A percentile compares a stretch with the other conserved stretches of the same genome.
Conservation (phyloP, 2,797 vertebrate species). For the Pangasius sanitwongsei region DNA sequence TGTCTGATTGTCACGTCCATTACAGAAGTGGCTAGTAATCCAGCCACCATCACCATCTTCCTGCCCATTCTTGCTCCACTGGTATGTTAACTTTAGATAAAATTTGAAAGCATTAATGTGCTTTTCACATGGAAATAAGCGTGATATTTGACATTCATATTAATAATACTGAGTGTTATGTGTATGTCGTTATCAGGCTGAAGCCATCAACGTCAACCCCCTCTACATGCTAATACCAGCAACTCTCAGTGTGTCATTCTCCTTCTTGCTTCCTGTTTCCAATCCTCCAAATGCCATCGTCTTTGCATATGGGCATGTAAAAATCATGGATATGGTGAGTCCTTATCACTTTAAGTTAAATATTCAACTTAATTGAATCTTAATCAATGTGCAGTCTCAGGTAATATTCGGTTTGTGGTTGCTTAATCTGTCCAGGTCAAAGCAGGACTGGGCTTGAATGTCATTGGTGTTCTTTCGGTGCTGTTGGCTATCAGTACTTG, state of each 20-base stretch:
- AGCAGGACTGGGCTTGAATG: conserved; percentile 87
- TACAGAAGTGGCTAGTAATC: conserved; percentile 92
- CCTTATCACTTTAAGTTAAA: conserved; percentile 19
- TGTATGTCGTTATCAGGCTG: conserved; percentile 73
- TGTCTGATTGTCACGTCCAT: conserved; percentile 87
- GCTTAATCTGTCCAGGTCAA: conserved; percentile 80
- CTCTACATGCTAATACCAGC: conserved; percentile 88
- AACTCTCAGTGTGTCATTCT: conserved; percentile 89
- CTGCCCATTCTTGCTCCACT: conserved; percentile 87
- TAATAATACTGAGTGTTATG: conserved; percentile 22
- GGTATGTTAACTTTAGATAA: conserved; percentile 75
- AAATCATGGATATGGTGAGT: conserved; percentile 87
- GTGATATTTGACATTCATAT: neutral
- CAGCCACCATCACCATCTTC: conserved; percentile 89
- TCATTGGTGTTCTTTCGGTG: conserved; percentile 83
- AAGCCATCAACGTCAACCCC: conserved; percentile 87
- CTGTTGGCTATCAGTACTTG: conserved; percentile 85
- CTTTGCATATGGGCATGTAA: conserved; percentile 88
- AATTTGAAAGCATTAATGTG: neutral
- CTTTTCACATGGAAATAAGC: neutral
- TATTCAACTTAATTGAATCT: neutral
- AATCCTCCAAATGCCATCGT: conserved; percentile 91
- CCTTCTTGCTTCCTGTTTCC: conserved; percentile 89
- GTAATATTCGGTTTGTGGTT: neutral
- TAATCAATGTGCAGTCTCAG: neutral